phyloP scores from a whole-genome alignment of 2,797 vertebrate genomes.

The Spea hammondii region DNA sequence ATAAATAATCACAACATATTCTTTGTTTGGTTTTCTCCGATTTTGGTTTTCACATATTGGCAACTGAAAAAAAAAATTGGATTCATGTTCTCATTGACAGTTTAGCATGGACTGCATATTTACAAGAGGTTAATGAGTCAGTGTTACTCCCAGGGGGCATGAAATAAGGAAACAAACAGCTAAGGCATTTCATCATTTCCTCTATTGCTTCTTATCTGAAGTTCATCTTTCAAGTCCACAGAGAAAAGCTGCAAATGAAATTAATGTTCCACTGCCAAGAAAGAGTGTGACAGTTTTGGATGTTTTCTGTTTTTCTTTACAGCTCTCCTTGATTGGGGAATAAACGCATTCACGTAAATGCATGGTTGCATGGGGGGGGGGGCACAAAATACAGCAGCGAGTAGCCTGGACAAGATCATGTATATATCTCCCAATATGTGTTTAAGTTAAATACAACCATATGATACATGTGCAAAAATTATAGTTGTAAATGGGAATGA shows the following conservation, averaged over 20 bases:
- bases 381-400: conserved; percentile 1
- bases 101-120: conserved; percentile 43
- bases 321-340: conserved; percentile 38
- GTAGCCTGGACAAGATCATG: conserved; percentile 29
- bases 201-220: conserved; percentile 47
- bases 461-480: neutral
- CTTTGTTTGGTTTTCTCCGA: conserved; percentile 20
- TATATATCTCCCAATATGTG: neutral
- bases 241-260: conserved; percentile 49
- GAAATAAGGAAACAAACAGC: conserved; percentile 25
- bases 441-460: neutral
- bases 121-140: conserved; percentile 40
- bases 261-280: conserved; percentile 50
- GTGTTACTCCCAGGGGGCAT: conserved; percentile 26
- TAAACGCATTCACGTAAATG: conserved; percentile 38
- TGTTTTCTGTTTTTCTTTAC: conserved; percentile 47
- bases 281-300: conserved; percentile 43
- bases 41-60: conserved; percentile 39
- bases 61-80: conserved; percentile 37
- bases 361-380: conserved; percentile 7
- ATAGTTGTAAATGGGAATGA: neutral
- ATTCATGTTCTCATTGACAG: conserved; percentile 43
- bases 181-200: conserved; percentile 44
- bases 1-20: conserved; percentile 7
- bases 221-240: conserved; percentile 41